Percentiles rank a stretch among this genome's conserved stretches.
Evolutionary conservation across 2,888 invertebrate species (phyloP).

Genomic region (Lathronympha strigana): DNA sequence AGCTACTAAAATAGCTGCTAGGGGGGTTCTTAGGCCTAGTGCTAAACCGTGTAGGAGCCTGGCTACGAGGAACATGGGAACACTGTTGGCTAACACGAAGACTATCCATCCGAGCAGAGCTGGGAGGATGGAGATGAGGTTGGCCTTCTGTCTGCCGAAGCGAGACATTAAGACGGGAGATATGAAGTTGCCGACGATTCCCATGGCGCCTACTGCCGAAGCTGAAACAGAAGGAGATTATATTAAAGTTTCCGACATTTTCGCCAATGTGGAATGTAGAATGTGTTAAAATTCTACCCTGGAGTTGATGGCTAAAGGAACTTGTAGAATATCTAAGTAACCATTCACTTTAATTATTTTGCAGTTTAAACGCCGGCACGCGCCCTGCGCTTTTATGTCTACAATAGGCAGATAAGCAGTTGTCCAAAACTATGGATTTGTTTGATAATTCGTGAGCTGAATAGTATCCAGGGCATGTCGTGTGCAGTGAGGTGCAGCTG

Average conservation of each 20-base stretch:
- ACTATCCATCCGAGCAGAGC: conserved; percentile 80
- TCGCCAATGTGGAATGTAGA: neutral
- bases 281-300: too few species aligned
- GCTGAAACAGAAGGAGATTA: conserved; percentile 59
- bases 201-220: conserved; percentile 76
- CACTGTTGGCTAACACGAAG: conserved; percentile 72
- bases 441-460: too few species aligned
- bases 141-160: conserved; percentile 84
- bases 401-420: too few species aligned
- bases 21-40: conserved; percentile 81
- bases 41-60: conserved; percentile 78
- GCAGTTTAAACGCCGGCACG: too few species aligned
- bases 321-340: too few species aligned
- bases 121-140: conserved; percentile 76
- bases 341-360: too few species aligned
- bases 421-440: too few species aligned
- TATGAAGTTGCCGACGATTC: conserved; percentile 77
- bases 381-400: too few species aligned
- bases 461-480: conserved; percentile 79
- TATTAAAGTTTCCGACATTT: neutral
- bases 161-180: conserved; percentile 82
- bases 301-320: too few species aligned
- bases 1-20: conserved; percentile 83
- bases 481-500: conserved; percentile 70
- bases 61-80: conserved; percentile 71